These are phyloP conservation scores for Labia minor DNA, from an alignment of 2,888 invertebrate genomes.

Conservation along the genomic window DNA sequence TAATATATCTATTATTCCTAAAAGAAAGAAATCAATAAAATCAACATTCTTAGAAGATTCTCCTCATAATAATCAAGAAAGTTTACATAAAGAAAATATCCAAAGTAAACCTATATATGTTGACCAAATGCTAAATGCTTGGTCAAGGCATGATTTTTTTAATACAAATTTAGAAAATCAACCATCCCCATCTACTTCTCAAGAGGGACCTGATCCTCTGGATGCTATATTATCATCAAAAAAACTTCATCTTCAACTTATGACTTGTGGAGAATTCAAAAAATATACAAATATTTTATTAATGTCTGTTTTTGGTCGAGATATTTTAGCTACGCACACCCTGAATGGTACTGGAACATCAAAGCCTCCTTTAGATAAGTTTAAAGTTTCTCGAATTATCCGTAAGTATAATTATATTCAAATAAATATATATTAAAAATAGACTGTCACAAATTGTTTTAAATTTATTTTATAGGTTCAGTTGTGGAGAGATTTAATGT, in stretches of 20 bases:
- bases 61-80: neutral
- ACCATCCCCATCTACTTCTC: neutral
- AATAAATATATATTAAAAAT: too few species aligned
- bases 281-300: conserved; percentile 25
- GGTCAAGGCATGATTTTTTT: neutral
- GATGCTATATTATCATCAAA: conserved; percentile 17
- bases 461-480: conserved; percentile 20
- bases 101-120: neutral
- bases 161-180: neutral
- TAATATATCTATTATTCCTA: neutral
- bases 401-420: conserved; percentile 19
- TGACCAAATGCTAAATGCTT: neutral
- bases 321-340: conserved; percentile 24
- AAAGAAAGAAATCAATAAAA: neutral
- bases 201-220: neutral
- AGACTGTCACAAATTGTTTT: too few species aligned
- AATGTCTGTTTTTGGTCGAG: conserved; percentile 25
- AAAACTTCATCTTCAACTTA: conserved; percentile 23
- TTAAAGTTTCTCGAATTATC: conserved; percentile 24
- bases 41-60: neutral
- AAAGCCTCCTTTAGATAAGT: conserved; percentile 23
- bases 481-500: conserved; percentile 25
- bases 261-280: conserved; percentile 25
- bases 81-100: neutral
- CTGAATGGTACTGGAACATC: conserved; percentile 25